A percentile compares a stretch with the other conserved stretches of the same genome.
phyloP scores from a whole-genome alignment of 92 coral and sea anemone genomes.

The Epizoanthus rinbou region DNA sequence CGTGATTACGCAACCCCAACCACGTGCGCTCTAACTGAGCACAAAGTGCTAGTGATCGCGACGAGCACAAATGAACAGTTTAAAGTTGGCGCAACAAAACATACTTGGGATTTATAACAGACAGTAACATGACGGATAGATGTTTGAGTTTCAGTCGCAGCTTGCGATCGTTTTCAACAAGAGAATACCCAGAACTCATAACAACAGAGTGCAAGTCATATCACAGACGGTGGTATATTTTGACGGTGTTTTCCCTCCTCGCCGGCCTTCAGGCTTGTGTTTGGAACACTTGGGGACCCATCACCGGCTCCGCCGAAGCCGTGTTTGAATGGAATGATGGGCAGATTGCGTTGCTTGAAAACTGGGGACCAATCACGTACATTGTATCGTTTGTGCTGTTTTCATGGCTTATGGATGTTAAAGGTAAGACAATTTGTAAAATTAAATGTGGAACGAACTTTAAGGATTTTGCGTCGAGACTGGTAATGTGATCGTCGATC shows the following conservation, averaged over 20 bases:
- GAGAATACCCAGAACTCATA: conserved; percentile 47
- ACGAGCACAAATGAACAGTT: no score
- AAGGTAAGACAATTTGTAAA: conserved; percentile 64
- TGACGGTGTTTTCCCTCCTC: conserved; percentile 74
- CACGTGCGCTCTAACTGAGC: conserved; percentile 4
- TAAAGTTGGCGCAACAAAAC: no score
- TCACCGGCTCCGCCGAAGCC: conserved; percentile 93
- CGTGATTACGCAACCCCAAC: conserved; percentile 21
- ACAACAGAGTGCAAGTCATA: conserved; percentile 75
- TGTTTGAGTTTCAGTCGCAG: conserved; percentile 73
- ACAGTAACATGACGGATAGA: conserved; percentile 57
- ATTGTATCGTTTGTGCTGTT: conserved; percentile 83
- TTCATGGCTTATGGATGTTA: conserved; percentile 96
- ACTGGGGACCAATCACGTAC: conserved; percentile 96
- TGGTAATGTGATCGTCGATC: no score
- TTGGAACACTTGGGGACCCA: conserved; percentile 99
- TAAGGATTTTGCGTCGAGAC: no score
- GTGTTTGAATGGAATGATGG: conserved; percentile 90
- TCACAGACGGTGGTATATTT: conserved; percentile 88
- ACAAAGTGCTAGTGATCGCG: no score
- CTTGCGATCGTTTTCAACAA: conserved; percentile 48
- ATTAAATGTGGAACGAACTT: not conserved
- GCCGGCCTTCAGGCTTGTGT: conserved; percentile 84
- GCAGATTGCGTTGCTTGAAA: conserved; percentile 88
- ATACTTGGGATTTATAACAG: not conserved